phyloP scores from a whole-genome alignment of 2,888 invertebrate genomes.

The Chironomus riparius region DNA sequence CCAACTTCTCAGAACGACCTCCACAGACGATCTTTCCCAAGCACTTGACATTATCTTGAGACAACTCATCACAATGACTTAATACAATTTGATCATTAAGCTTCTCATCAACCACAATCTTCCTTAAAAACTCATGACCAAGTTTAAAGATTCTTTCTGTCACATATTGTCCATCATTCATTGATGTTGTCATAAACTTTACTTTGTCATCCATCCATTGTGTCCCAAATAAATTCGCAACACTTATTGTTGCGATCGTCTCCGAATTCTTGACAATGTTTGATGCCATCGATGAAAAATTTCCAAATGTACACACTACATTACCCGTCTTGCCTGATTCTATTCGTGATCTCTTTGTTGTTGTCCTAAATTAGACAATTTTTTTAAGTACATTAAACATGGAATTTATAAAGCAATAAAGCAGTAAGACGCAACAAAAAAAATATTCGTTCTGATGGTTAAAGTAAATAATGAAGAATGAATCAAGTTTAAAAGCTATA shows the following conservation, averaged over 20 bases:
- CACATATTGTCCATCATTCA: conserved; percentile 36
- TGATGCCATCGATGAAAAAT: conserved; percentile 37
- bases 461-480: background rate
- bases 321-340: conserved; percentile 50
- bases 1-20: conserved; percentile 67
- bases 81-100: conserved; percentile 28
- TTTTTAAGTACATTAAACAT: conserved; percentile 1
- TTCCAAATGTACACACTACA: conserved; percentile 52
- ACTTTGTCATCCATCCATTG: conserved; percentile 43
- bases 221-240: background rate
- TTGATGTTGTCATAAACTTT: conserved; percentile 43
- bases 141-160: conserved; percentile 38
- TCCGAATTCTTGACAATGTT: conserved; percentile 37
- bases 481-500: background rate
- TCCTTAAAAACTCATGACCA: conserved; percentile 36
- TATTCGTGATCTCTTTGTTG: conserved; percentile 5
- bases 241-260: conserved; percentile 40
- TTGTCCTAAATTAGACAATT: conserved; percentile 38
- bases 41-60: conserved; percentile 36
- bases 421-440: no score
- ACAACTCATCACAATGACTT: conserved; percentile 33
- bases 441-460: background rate
- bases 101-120: conserved; percentile 27
- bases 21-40: conserved; percentile 41
- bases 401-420: background rate